Percentiles rank a stretch among this genome's conserved stretches.
Evolutionary conservation across 2,113 vertebrate species (phyloP).

Genomic region (Nansenia antarctica): DNA sequence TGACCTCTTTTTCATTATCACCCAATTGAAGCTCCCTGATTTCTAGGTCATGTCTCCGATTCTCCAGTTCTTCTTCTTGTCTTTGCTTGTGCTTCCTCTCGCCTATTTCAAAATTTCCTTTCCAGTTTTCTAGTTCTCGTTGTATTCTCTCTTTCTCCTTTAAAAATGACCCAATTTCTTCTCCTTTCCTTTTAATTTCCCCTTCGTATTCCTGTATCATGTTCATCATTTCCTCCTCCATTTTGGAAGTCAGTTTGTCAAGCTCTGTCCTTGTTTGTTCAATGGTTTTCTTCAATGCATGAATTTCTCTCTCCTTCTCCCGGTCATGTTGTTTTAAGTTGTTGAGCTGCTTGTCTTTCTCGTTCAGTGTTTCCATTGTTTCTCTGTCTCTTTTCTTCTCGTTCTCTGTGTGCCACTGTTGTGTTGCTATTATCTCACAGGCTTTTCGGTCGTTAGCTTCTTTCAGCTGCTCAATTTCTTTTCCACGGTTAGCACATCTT

Average conservation of each 20-base stretch:
- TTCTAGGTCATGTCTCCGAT: constrained; percentile 12
- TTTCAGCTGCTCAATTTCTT: constrained; percentile 41
- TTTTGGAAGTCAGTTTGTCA: constrained; percentile 49
- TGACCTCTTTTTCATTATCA: constrained; percentile 50
- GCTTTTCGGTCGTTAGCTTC: constrained; percentile 15
- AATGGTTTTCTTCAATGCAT: constrained; percentile 46
- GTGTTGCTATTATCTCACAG: constrained; percentile 1
- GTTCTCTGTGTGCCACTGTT: constrained; percentile 30
- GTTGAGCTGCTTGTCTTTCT: constrained; percentile 54
- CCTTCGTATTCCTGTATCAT: constrained; percentile 59
- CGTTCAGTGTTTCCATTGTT: constrained; percentile 37
- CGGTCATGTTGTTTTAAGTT: constrained; percentile 20
- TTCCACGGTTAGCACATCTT: background rate
- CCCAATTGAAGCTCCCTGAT: too few relatives aligned
- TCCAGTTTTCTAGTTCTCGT: background rate
- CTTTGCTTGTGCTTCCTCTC: too few relatives aligned
- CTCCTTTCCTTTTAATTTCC: constrained; percentile 33
- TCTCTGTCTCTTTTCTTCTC: constrained; percentile 35
- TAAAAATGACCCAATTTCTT: background rate
- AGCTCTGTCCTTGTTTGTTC: constrained; percentile 58
- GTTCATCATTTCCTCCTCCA: constrained; percentile 60
- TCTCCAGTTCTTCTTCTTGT: background rate
- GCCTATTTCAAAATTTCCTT: background rate
- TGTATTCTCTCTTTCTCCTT: constrained; percentile 36
- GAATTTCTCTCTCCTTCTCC: constrained; percentile 52